A percentile compares a stretch with the other conserved stretches of the same genome.
Conservation (phyloP, 2,113 vertebrate species). For the Mobula birostris region DNA sequence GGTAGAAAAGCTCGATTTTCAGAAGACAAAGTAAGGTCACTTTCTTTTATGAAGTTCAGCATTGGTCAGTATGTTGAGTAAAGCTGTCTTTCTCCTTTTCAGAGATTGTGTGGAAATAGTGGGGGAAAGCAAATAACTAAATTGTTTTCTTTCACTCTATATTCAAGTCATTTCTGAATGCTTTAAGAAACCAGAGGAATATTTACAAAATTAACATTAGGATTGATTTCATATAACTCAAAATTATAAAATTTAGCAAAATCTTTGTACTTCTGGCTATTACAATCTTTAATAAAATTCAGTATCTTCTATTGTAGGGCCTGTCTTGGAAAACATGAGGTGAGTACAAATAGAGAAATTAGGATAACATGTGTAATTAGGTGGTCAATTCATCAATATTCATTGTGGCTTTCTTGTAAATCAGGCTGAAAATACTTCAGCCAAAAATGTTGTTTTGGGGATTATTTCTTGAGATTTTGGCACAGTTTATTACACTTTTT, state of each 20-base stretch:
- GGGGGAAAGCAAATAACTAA: neutral
- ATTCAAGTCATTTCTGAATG: neutral
- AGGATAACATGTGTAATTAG: neutral
- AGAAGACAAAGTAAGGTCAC: neutral
- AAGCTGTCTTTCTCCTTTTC: neutral
- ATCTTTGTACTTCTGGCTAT: slow-evolving; percentile 23
- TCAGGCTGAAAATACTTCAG: neutral
- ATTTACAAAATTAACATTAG: neutral
- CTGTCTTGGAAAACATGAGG: slow-evolving; percentile 51
- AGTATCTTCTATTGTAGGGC: slow-evolving; percentile 44
- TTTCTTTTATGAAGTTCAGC: neutral
- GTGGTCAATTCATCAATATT: neutral
- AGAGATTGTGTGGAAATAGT: neutral
- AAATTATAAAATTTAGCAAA: neutral
- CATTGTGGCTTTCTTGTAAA: neutral
- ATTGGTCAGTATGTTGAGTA: neutral
- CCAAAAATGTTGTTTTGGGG: neutral
- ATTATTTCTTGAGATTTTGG: neutral
- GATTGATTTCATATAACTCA: neutral
- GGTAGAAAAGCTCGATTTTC: neutral
- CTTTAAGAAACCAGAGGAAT: neutral
- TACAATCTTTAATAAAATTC: neutral
- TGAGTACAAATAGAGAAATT: slow-evolving; percentile 36
- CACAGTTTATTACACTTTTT: neutral
- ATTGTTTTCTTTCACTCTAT: neutral